Percentiles rank a stretch among this genome's conserved stretches.
phyloP scores from a whole-genome alignment of 2,113 vertebrate genomes.

The Leuciscus idus region DNA sequence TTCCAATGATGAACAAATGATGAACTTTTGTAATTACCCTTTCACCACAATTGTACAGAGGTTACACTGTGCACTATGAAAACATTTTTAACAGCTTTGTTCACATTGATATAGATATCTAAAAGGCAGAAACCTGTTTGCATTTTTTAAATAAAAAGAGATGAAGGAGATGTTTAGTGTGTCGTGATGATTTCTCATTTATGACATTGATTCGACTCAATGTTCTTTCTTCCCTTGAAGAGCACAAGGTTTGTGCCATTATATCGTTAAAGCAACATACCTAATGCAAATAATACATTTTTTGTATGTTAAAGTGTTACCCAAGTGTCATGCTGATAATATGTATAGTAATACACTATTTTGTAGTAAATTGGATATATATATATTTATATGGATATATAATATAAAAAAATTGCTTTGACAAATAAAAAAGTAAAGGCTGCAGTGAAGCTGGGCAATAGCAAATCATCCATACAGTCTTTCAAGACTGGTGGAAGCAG shows the following conservation, averaged over 20 bases:
- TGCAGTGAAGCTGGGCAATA: neutral
- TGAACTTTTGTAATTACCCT: slow-evolving; percentile 15
- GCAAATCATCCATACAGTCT: too few species aligned
- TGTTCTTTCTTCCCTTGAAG: neutral
- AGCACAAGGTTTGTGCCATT: slow-evolving; percentile 42
- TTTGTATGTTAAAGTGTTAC: neutral
- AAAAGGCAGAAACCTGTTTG: slow-evolving; percentile 13
- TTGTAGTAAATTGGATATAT: too few species aligned
- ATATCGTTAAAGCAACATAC: slow-evolving; percentile 87
- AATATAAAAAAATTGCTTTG: neutral
- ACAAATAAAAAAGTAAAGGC: neutral
- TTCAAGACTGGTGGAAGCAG: too few species aligned
- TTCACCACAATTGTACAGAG: neutral
- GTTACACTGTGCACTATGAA: slow-evolving; percentile 6
- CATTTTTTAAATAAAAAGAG: slow-evolving; percentile 43
- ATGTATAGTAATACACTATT: neutral
- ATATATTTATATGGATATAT: too few species aligned
- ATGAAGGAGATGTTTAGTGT: neutral
- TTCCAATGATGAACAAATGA: neutral
- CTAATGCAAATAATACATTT: neutral
- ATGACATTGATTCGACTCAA: neutral
- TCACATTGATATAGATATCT: slow-evolving; percentile 34
- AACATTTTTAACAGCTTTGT: slow-evolving; percentile 33
- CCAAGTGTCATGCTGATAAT: neutral
- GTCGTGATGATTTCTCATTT: neutral